Evolutionary conservation across 37 sponge, comb jelly and placozoan species (phyloP).

Genomic region (Oopsacas minuta): DNA sequence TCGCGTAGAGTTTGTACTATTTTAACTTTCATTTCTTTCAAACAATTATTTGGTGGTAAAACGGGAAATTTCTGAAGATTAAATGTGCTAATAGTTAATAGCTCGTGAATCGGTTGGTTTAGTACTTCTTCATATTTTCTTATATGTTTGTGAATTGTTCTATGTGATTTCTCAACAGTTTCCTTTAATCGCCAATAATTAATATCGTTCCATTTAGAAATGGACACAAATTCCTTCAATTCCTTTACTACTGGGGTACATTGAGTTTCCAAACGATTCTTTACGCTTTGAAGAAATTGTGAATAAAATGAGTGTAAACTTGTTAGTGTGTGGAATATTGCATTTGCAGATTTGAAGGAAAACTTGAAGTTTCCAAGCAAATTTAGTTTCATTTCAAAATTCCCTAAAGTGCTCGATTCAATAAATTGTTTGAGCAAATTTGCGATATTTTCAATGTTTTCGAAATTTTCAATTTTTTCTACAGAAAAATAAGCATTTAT

Average conservation of each 20-base stretch:
- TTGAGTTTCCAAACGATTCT: conserved; percentile 19
- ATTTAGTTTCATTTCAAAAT: conserved; percentile 33
- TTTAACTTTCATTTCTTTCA: background rate
- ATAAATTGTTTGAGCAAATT: conserved; percentile 40
- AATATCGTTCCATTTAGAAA: conserved; percentile 78
- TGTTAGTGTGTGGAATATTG: conserved; percentile 6
- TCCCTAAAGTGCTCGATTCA: conserved; percentile 48
- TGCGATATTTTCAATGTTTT: background rate
- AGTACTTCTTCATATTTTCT: conserved; percentile 40
- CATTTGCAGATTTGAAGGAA: background rate
- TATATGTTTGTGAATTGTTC: conserved; percentile 38
- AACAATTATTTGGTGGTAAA: background rate
- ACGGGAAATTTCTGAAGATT: background rate
- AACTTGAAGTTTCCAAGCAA: conserved; percentile 29
- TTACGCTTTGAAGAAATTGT: conserved; percentile 47
- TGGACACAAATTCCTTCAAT: conserved; percentile 53
- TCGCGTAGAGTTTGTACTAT: background rate
- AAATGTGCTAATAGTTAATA: background rate
- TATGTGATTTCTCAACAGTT: conserved; percentile 47
- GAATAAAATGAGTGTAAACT: conserved; percentile 30
- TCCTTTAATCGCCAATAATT: conserved; percentile 79
- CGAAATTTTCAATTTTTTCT: background rate
- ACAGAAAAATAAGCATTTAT: background rate
- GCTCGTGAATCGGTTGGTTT: background rate
- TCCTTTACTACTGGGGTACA: conserved; percentile 56